Conservation (phyloP, 37 sponge, comb jelly and placozoan species). For the Amphimedon queenslandica region DNA sequence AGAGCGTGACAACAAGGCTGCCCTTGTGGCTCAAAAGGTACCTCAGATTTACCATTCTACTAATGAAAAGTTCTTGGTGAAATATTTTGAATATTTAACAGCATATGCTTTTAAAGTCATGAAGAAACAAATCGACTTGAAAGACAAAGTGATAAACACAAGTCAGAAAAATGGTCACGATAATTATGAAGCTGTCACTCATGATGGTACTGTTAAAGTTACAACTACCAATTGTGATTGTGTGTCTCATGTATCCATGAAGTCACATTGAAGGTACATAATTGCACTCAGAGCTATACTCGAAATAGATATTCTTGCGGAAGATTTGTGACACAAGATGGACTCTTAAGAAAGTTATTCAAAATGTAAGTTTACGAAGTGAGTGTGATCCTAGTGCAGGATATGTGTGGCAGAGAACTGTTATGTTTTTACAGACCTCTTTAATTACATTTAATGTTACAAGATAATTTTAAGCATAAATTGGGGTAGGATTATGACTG, state of each 20-base stretch:
- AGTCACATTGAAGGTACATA: too few relatives aligned
- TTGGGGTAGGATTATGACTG: too few relatives aligned
- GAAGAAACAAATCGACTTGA: slow-evolving; percentile 17
- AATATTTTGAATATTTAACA: slow-evolving; percentile 21
- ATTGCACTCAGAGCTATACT: background rate
- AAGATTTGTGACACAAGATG: slow-evolving; percentile 27
- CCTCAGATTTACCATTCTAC: slow-evolving; percentile 1
- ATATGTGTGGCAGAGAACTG: too few relatives aligned
- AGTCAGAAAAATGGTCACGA: too few relatives aligned
- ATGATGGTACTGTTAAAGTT: background rate
- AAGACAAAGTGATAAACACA: slow-evolving; percentile 24
- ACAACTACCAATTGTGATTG: background rate
- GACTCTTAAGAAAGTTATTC: slow-evolving; percentile 20
- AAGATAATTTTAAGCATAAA: too few relatives aligned
- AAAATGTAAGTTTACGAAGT: too few relatives aligned
- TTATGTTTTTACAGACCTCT: too few relatives aligned
- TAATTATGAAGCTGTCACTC: background rate
- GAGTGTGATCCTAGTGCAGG: too few relatives aligned
- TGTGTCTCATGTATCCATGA: too few relatives aligned
- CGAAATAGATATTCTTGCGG: slow-evolving; percentile 14
- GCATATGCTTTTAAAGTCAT: slow-evolving; percentile 31
- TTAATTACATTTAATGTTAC: too few relatives aligned
- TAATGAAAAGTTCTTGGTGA: background rate
- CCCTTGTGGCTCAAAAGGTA: slow-evolving; percentile 18
- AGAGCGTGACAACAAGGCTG: slow-evolving; percentile 47